phyloP scores from a whole-genome alignment of 2,888 invertebrate genomes.

The Petrolisthes manimaculis region DNA sequence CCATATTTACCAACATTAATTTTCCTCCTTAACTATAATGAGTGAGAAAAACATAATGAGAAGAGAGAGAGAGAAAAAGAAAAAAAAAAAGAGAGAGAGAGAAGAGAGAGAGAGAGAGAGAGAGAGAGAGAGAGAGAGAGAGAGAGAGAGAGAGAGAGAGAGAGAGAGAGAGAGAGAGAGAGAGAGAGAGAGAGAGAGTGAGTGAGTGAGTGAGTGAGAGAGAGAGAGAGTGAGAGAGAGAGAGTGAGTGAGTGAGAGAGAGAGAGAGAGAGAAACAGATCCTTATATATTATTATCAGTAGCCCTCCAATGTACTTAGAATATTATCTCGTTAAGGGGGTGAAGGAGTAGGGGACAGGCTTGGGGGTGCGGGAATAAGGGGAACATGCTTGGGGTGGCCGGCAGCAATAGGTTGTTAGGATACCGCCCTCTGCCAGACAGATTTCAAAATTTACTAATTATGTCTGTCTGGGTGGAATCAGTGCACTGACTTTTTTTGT shows the following conservation, averaged over 20 bases:
- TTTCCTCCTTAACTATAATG: neutral
- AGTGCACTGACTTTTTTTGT: no score
- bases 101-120: neutral
- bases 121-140: neutral
- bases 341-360: no score
- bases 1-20: no score
- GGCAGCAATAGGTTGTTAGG: no score
- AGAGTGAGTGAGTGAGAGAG: neutral
- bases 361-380: no score
- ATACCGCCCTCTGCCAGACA: no score
- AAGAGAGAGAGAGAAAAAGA: neutral
- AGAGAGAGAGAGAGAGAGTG: neutral
- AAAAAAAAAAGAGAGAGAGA: neutral
- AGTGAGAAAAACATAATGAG: neutral
- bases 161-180: neutral
- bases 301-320: no score
- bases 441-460: no score
- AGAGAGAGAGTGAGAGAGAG: neutral
- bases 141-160: neutral
- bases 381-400: no score
- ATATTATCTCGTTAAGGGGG: no score
- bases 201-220: neutral
- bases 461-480: no score
- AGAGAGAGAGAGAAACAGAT: conserved; percentile 18
- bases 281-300: no score